These are phyloP conservation scores for Drosophila aldrichi DNA, from an alignment of 2,888 invertebrate species.

Conservation along the genomic window DNA sequence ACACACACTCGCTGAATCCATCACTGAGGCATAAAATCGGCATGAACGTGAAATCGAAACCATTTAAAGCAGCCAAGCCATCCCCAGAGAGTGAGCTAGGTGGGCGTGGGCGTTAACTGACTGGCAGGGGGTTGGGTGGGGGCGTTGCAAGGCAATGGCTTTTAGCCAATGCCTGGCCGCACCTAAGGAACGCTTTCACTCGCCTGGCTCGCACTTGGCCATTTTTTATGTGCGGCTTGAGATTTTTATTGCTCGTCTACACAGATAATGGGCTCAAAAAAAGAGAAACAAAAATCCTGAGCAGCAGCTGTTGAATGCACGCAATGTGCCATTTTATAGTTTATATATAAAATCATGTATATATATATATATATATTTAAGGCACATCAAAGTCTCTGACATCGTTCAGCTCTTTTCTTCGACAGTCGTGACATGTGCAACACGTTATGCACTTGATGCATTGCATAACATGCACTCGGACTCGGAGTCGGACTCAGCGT, in stretches of 20 bases:
- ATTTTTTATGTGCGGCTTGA: conserved; percentile 53
- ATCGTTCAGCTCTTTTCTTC: background rate
- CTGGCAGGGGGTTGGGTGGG: too few relatives aligned
- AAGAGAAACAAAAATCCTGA: conserved; percentile 4
- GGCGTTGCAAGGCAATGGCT: conserved; percentile 13
- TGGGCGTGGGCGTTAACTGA: background rate
- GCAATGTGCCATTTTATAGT: conserved; percentile 1
- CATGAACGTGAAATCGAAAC: conserved; percentile 65
- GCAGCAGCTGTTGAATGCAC: conserved; percentile 49
- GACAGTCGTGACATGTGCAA: conserved; percentile 28
- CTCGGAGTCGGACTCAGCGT: background rate
- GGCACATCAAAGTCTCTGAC: background rate
- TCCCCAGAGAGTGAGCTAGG: conserved; percentile 34
- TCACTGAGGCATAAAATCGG: conserved; percentile 61
- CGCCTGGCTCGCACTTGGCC: conserved; percentile 24
- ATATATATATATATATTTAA: background rate
- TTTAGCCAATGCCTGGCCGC: conserved; percentile 18
- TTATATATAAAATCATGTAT: background rate
- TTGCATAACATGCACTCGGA: conserved; percentile 44
- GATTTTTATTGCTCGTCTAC: conserved; percentile 49
- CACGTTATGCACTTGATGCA: conserved; percentile 37
- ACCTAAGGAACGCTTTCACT: conserved; percentile 38
- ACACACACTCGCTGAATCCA: conserved; percentile 58
- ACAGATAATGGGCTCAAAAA: conserved; percentile 46
- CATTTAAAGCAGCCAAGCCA: conserved; percentile 58